Conservation (phyloP, 2,888 invertebrate species). For the Scaeva pyrastri region DNA sequence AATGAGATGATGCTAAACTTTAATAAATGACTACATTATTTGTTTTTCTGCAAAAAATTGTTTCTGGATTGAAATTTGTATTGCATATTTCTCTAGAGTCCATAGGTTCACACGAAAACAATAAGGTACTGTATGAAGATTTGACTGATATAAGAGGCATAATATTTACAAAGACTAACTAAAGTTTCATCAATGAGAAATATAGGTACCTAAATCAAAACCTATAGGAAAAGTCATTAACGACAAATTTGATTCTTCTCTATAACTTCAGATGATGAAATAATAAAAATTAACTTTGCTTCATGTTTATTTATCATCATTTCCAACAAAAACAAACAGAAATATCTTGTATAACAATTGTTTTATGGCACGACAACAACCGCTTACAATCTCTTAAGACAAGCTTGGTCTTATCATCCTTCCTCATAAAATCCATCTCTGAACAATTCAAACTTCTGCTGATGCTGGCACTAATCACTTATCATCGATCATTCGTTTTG, state of each 20-base stretch:
- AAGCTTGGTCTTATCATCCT: slow-evolving; percentile 19
- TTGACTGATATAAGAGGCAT: too few relatives aligned
- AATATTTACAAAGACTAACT: too few relatives aligned
- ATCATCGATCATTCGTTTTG: slow-evolving; percentile 60
- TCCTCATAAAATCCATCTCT: slow-evolving; percentile 24
- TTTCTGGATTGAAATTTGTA: too few relatives aligned
- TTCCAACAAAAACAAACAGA: neutral
- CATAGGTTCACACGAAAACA: too few relatives aligned
- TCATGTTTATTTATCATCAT: neutral
- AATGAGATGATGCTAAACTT: too few relatives aligned
- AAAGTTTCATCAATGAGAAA: too few relatives aligned
- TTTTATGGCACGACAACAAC: slow-evolving; percentile 18
- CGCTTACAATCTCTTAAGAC: neutral
- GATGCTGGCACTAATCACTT: slow-evolving; percentile 50
- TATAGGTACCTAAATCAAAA: too few relatives aligned
- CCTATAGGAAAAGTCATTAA: neutral
- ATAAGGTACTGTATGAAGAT: too few relatives aligned
- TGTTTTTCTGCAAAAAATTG: too few relatives aligned
- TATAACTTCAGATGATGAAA: neutral
- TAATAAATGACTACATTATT: too few relatives aligned
- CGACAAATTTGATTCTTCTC: neutral
- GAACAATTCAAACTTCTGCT: slow-evolving; percentile 21
- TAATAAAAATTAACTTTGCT: neutral
- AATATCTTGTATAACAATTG: slow-evolving; percentile 8
- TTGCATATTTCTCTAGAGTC: too few relatives aligned